These are phyloP conservation scores for Phrynosoma platyrhinos DNA, from an alignment of 2,113 vertebrate species.

Conservation along the genomic window DNA sequence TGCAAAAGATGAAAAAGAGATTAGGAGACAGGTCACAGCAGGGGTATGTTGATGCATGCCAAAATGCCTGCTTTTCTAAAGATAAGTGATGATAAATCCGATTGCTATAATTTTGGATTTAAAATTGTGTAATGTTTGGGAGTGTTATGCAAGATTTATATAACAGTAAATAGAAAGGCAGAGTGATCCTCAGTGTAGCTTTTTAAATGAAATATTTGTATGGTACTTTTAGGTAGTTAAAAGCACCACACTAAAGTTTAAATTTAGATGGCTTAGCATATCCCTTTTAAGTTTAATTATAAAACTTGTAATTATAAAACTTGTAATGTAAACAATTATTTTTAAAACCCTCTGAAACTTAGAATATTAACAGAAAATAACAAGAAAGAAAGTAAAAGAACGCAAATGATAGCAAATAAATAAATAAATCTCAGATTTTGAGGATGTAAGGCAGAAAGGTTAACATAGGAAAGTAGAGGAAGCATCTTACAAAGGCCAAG, in stretches of 20 bases:
- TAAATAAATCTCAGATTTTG: background rate
- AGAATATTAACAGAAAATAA: background rate
- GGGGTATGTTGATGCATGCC: background rate
- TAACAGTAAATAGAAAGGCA: background rate
- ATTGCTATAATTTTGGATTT: background rate
- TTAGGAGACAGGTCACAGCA: too few species aligned
- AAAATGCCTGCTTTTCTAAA: background rate
- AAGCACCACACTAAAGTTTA: too few species aligned
- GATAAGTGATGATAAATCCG: background rate
- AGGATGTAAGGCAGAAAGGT: background rate
- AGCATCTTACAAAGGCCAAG: too few species aligned
- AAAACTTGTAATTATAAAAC: too few species aligned
- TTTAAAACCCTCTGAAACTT: too few species aligned
- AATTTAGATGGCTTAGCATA: too few species aligned
- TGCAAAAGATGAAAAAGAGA: background rate
- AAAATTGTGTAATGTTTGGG: background rate
- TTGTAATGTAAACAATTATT: too few species aligned
- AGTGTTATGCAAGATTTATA: background rate
- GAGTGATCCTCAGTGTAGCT: too few species aligned
- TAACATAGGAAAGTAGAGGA: background rate
- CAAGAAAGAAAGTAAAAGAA: background rate
- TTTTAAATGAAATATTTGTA: background rate
- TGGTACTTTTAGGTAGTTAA: background rate
- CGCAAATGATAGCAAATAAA: too few species aligned
- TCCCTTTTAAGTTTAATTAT: too few species aligned